Evolutionary conservation across 53 echinoderm and acorn worm species (phyloP).

Genomic region (Pentamera pediparva): DNA sequence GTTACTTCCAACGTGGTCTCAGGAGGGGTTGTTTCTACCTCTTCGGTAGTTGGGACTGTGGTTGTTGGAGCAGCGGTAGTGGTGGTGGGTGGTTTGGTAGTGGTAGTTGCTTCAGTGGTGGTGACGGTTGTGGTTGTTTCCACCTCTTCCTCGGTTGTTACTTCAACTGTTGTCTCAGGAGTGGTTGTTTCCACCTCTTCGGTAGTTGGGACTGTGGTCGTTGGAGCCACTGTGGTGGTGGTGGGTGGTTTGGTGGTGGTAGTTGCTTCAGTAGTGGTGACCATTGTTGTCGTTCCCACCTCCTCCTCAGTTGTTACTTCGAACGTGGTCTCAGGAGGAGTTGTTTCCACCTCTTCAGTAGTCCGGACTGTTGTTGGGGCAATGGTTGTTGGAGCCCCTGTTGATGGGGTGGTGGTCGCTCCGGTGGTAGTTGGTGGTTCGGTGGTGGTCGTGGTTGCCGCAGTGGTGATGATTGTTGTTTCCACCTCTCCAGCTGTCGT

Average conservation of each 20-base stretch:
- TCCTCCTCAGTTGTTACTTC: neutral
- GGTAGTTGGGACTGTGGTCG: neutral
- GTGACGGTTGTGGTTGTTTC: neutral
- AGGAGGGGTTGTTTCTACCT: neutral
- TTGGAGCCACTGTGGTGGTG: neutral
- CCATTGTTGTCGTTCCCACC: neutral
- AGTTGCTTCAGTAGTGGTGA: neutral
- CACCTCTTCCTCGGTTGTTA: neutral
- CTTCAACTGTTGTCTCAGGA: neutral
- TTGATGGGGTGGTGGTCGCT: neutral
- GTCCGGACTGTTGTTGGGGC: no score
- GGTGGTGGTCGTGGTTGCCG: neutral
- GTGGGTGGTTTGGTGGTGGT: neutral
- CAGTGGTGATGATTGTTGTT: neutral
- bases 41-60: neutral
- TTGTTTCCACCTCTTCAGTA: no score
- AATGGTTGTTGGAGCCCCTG: neutral
- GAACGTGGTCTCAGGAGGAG: neutral
- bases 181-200: neutral
- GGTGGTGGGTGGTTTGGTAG: neutral
- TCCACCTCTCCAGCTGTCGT: neutral
- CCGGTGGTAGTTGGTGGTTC: neutral
- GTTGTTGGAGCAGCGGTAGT: slow-evolving; percentile 3
- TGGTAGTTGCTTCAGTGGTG: neutral
- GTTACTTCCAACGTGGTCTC: neutral